Conservation (phyloP, 1,140 invertebrate genomes). For the Uloborus diversus region DNA sequence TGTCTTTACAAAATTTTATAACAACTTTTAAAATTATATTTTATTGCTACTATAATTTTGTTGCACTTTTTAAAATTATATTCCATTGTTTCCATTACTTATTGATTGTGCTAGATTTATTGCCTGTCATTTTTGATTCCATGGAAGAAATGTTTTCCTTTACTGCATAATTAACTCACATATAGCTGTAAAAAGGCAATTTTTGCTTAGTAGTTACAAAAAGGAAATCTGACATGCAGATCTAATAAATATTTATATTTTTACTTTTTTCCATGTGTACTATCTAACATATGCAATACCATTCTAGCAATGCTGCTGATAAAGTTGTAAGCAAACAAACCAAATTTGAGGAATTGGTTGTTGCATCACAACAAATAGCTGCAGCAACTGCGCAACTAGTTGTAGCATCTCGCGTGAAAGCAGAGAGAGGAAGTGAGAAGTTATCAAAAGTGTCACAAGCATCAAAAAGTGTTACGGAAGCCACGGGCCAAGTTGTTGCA, state of each 20-base stretch:
- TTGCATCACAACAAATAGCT: conserved; percentile 96
- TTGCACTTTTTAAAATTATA: neutral
- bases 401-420: conserved; percentile 77
- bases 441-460: conserved; percentile 81
- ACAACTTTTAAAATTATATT: neutral
- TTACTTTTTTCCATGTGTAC: no score
- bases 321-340: conserved; percentile 86
- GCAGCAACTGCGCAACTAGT: conserved; percentile 97
- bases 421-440: conserved; percentile 82
- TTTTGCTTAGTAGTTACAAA: no score
- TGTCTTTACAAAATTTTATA: neutral
- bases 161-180: no score
- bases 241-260: no score
- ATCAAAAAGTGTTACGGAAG: conserved; percentile 85
- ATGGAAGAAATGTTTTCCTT: no score
- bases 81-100: neutral
- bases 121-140: no score
- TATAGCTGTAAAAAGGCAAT: no score
- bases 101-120: no score
- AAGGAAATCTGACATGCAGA: no score
- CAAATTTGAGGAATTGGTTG: conserved; percentile 92
- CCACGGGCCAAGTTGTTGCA: conserved; percentile 91
- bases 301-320: conserved; percentile 88
- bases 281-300: no score
- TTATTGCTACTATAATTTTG: neutral